phyloP scores from a whole-genome alignment of 2,888 invertebrate genomes.

The Timema podura region DNA sequence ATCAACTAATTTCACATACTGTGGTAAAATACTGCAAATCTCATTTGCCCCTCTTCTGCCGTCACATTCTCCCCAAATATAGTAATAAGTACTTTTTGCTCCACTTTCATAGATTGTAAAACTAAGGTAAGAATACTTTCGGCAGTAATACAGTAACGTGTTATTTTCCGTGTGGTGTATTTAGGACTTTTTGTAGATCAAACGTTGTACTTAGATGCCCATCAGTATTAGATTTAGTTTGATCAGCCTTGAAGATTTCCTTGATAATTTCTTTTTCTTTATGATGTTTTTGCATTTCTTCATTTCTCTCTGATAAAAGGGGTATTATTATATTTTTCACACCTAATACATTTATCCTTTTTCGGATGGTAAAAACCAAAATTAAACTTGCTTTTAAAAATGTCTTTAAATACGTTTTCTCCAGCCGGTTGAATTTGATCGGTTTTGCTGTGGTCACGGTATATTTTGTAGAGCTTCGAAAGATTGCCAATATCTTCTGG shows the following conservation, averaged over 20 bases:
- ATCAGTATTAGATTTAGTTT: constrained; percentile 6
- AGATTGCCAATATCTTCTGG: not conserved
- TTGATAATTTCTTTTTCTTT: constrained; percentile 23
- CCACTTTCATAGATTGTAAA: constrained; percentile 15
- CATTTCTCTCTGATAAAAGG: constrained; percentile 8
- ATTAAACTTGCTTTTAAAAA: constrained; percentile 31
- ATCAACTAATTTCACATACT: constrained; percentile 1
- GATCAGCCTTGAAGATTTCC: constrained; percentile 3
- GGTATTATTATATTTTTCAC: constrained; percentile 22
- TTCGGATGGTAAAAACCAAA: constrained; percentile 31
- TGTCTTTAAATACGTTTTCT: constrained; percentile 15
- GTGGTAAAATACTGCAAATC: constrained; percentile 13
- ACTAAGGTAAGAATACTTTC: constrained; percentile 10
- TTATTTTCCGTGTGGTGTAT: constrained; percentile 12
- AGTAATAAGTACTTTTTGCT: not conserved
- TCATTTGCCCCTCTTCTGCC: constrained; percentile 6
- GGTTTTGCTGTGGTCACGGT: not conserved
- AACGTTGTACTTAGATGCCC: constrained; percentile 5
- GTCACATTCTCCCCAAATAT: constrained; percentile 9
- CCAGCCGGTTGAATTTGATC: constrained; percentile 1
- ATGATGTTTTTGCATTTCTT: constrained; percentile 8
- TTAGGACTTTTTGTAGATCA: constrained; percentile 12
- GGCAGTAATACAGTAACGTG: constrained; percentile 5
- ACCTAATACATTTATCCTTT: constrained; percentile 32
- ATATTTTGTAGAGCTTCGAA: constrained; percentile 10